A percentile compares a stretch with the other conserved stretches of the same genome.
These are phyloP conservation scores for Phortica magna DNA, from an alignment of 2,888 invertebrate genomes.

Conservation along the genomic window DNA sequence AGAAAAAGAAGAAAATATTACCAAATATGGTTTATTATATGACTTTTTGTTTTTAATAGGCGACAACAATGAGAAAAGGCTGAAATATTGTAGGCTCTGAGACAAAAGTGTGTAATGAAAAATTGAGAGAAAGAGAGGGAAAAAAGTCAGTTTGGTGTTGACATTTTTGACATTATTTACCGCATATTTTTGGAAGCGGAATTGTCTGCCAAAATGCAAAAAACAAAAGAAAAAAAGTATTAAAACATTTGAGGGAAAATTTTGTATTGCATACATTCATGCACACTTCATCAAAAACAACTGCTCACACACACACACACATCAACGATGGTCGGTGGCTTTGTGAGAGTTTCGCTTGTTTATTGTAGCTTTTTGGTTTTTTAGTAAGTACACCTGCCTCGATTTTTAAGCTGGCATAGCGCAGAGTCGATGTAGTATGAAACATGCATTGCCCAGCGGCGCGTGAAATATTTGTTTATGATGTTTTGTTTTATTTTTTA, in stretches of 20 bases:
- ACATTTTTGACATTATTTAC: conserved; percentile 26
- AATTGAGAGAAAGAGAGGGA: not conserved
- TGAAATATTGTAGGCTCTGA: not conserved
- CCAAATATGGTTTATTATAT: conserved; percentile 29
- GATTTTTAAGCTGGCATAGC: not conserved
- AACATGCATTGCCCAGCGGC: conserved; percentile 25
- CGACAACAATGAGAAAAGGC: not conserved
- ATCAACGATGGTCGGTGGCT: no score
- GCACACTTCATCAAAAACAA: not conserved
- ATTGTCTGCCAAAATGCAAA: not conserved
- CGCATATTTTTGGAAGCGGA: conserved; percentile 8
- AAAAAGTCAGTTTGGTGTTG: conserved; percentile 9
- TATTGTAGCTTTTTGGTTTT: not conserved
- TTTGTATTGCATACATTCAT: not conserved
- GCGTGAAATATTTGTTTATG: conserved; percentile 18
- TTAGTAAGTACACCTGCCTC: not conserved
- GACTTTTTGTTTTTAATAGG: conserved; percentile 25
- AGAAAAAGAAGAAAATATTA: conserved; percentile 12
- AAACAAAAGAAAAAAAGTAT: not conserved
- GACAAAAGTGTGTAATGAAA: not conserved
- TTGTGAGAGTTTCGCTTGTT: not conserved
- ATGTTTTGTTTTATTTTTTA: conserved; percentile 9
- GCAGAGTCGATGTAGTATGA: not conserved
- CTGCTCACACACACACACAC: no score
- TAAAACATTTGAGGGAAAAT: not conserved